A percentile compares a stretch with the other conserved stretches of the same genome.
phyloP scores from a whole-genome alignment of 2,113 vertebrate genomes.

The Boleophthalmus pectinirostris region DNA sequence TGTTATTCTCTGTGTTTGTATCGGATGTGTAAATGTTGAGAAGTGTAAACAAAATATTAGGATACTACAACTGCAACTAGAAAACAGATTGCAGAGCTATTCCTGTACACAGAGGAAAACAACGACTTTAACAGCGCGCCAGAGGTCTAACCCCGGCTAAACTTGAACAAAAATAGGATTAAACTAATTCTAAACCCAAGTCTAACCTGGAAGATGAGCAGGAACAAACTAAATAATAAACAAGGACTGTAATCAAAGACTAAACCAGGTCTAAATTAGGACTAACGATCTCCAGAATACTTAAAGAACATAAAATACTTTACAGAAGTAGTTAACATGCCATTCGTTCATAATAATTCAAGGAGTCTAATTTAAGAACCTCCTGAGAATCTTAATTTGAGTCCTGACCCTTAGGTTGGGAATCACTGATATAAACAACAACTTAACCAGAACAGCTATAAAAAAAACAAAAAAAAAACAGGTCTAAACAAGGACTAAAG shows the following conservation, averaged over 20 bases:
- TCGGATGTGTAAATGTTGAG: conserved; percentile 22
- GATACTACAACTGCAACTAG: not conserved
- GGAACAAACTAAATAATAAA: not conserved
- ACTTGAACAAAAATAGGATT: not conserved
- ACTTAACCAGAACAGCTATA: no score
- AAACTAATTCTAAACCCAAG: not conserved
- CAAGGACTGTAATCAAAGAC: not conserved
- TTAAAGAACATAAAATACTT: no score
- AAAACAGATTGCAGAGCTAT: conserved; percentile 3
- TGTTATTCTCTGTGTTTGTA: not conserved
- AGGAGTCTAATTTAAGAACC: no score
- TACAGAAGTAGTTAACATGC: no score
- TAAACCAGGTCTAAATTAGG: no score
- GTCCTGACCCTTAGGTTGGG: no score
- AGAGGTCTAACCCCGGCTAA: not conserved
- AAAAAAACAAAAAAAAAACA: no score
- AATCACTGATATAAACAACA: no score
- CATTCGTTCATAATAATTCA: no score
- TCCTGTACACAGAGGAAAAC: not conserved
- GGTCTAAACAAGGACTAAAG: no score
- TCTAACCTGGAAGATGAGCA: not conserved
- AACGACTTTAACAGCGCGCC: not conserved
- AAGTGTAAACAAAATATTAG: conserved; percentile 10
- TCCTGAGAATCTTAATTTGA: no score
- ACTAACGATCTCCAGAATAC: no score